phyloP scores from a whole-genome alignment of 2,113 vertebrate species.

The Thalassarche chlororhynchos region DNA sequence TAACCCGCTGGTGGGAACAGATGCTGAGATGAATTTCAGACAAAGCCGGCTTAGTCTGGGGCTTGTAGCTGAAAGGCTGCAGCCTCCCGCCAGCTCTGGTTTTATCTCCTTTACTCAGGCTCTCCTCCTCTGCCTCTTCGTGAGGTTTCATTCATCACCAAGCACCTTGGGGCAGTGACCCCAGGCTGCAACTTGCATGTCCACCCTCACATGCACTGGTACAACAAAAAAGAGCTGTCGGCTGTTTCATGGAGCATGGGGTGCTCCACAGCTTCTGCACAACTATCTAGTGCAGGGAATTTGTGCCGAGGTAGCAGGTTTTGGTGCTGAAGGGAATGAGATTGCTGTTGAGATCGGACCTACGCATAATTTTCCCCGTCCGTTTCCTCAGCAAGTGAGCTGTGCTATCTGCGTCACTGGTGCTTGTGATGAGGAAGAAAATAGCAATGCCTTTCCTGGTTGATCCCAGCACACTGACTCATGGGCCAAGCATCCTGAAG shows the following conservation, averaged over 20 bases:
- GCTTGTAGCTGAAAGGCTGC: neutral
- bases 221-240: neutral
- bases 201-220: neutral
- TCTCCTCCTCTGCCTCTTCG: neutral
- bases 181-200: neutral
- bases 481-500: neutral
- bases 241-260: neutral
- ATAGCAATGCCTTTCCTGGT: neutral
- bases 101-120: neutral
- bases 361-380: neutral
- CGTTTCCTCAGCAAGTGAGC: neutral
- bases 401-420: neutral
- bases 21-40: neutral
- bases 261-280: neutral
- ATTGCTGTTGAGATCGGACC: neutral
- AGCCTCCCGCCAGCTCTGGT: neutral
- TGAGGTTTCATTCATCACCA: neutral
- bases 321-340: neutral
- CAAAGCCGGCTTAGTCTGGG: neutral
- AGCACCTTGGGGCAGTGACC: neutral
- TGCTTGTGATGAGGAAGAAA: neutral
- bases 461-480: neutral
- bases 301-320: neutral
- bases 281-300: neutral
- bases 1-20: neutral